A percentile compares a stretch with the other conserved stretches of the same genome.
Conservation (phyloP, 1,140 invertebrate species). For the Dendroctonus ponderosae region DNA sequence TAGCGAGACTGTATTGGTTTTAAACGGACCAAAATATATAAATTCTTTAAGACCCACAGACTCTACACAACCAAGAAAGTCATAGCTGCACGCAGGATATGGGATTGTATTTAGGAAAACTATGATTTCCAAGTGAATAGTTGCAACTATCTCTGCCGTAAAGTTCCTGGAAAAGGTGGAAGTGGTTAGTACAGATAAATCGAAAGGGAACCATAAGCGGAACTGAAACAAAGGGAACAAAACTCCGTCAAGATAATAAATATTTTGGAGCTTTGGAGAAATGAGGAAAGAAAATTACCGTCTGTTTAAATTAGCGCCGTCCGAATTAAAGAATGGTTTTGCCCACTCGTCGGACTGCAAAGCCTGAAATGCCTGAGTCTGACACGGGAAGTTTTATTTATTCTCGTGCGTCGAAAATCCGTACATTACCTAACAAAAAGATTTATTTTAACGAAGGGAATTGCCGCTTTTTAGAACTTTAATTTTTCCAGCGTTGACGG, state of each 20-base stretch:
- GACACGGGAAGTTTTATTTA: constrained; percentile 14
- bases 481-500: too few species aligned
- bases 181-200: background rate
- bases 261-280: too few species aligned
- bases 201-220: background rate
- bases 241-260: constrained; percentile 4
- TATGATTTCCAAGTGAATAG: too few species aligned
- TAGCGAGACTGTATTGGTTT: constrained; percentile 1
- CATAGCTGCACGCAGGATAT: too few species aligned
- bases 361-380: constrained; percentile 7
- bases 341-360: background rate
- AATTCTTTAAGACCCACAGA: too few species aligned
- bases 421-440: background rate
- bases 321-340: constrained; percentile 12
- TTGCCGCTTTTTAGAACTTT: too few species aligned
- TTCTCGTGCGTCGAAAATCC: constrained; percentile 3
- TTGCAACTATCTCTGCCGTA: too few species aligned
- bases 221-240: background rate
- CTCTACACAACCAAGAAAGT: too few species aligned
- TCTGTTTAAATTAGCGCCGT: constrained; percentile 9
- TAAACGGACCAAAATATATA: too few species aligned
- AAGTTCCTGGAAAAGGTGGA: too few species aligned
- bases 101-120: too few species aligned
- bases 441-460: background rate
- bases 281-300: constrained; percentile 4